Evolutionary conservation across 2,888 invertebrate species (phyloP).

Genomic region (Drosophila engyochracea): DNA sequence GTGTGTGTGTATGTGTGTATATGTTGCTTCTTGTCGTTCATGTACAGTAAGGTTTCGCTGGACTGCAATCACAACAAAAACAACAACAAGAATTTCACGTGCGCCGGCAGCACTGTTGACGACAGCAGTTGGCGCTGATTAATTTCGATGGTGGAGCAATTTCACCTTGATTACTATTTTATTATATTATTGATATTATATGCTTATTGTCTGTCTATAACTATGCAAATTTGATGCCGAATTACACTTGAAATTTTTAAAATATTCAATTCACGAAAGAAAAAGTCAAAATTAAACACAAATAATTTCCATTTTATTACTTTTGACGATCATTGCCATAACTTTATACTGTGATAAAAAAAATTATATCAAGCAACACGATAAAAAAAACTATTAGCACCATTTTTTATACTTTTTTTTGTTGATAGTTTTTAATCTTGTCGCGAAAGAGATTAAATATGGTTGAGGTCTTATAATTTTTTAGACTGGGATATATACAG

Average conservation of each 20-base stretch:
- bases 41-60: slow-evolving; percentile 47
- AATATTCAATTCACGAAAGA: neutral
- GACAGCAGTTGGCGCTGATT: slow-evolving; percentile 26
- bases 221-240: neutral
- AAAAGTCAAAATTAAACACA: neutral
- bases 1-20: neutral
- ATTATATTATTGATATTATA: neutral
- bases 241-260: neutral
- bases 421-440: neutral
- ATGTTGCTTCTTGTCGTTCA: slow-evolving; percentile 29
- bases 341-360: neutral
- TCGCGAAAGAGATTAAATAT: neutral
- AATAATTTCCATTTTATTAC: neutral
- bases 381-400: neutral
- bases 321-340: neutral
- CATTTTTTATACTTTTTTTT: neutral
- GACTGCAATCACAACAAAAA: slow-evolving; percentile 9
- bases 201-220: neutral
- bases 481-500: neutral
- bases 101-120: slow-evolving; percentile 20
- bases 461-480: neutral
- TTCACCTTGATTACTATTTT: slow-evolving; percentile 34
- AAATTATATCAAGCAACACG: neutral
- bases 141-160: slow-evolving; percentile 30
- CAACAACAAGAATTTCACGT: slow-evolving; percentile 20